Percentiles rank a stretch among this genome's conserved stretches.
These are phyloP conservation scores for Alcis repandata DNA, from an alignment of 2,888 invertebrate genomes.

Conservation along the genomic window DNA sequence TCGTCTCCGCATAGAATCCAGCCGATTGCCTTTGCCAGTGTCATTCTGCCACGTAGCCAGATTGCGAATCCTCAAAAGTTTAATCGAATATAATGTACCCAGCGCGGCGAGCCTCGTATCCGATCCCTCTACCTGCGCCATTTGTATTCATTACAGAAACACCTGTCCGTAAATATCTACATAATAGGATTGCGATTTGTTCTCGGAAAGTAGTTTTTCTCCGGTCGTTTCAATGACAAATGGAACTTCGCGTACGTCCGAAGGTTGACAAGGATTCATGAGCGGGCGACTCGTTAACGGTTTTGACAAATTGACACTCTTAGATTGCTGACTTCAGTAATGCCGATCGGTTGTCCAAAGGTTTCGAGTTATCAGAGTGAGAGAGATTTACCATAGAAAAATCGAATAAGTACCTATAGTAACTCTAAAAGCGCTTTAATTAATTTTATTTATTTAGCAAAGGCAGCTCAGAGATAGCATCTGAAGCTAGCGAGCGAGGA, in stretches of 20 bases:
- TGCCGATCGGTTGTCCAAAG: conserved; percentile 29
- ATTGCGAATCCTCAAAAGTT: conserved; percentile 23
- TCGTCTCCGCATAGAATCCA: conserved; percentile 36
- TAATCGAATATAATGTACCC: conserved; percentile 20
- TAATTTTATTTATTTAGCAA: conserved; percentile 63
- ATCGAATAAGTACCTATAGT: conserved; percentile 19
- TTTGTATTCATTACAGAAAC: conserved; percentile 40
- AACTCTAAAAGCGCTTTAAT: conserved; percentile 51
- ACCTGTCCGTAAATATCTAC: conserved; percentile 43
- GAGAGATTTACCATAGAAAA: conserved; percentile 5
- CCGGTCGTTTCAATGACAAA: conserved; percentile 41
- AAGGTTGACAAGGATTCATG: conserved; percentile 38
- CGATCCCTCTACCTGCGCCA: conserved; percentile 36
- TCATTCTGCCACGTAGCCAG: conserved; percentile 21
- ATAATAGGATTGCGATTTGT: conserved; percentile 41
- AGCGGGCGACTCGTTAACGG: conserved; percentile 34
- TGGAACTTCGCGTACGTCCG: conserved; percentile 32
- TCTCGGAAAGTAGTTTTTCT: conserved; percentile 38
- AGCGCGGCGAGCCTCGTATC: conserved; percentile 17
- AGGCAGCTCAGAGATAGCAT: conserved; percentile 64
- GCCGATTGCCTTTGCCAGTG: conserved; percentile 19
- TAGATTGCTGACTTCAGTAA: conserved; percentile 32
- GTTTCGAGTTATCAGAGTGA: conserved; percentile 10
- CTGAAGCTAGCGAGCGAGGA: conserved; percentile 49
- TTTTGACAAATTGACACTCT: conserved; percentile 42